phyloP scores from a whole-genome alignment of 2,113 vertebrate species.

The Sylvilagus bachmani region DNA sequence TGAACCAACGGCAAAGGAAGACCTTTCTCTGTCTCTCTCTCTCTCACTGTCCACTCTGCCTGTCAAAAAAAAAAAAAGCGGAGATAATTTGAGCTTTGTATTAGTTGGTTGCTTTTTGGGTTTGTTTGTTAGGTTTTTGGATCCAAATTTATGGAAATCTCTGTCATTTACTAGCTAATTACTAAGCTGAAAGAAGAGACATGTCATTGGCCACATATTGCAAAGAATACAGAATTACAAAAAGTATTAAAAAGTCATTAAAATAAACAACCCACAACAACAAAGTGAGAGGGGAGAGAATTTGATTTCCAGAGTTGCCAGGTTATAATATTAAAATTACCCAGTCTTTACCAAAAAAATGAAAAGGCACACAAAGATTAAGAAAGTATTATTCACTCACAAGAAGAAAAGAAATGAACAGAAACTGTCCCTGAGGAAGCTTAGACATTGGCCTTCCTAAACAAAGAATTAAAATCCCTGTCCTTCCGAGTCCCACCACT shows the following conservation, averaged over 20 bases:
- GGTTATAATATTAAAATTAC: conserved; percentile 4
- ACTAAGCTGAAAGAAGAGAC: neutral
- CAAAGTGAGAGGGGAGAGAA: neutral
- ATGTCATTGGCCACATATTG: neutral
- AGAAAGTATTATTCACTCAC: neutral
- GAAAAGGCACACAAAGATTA: neutral
- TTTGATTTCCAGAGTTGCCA: neutral
- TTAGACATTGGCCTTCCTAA: neutral
- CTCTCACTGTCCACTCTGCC: too few relatives aligned
- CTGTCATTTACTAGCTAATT: neutral
- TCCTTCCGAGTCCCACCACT: neutral
- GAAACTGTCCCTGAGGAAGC: neutral
- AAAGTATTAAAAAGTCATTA: neutral
- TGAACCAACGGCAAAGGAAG: too few relatives aligned
- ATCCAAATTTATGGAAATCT: neutral
- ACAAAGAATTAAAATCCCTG: neutral
- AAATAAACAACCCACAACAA: neutral
- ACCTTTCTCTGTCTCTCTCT: too few relatives aligned
- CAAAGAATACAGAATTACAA: neutral
- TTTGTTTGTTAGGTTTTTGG: neutral
- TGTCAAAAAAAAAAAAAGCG: too few relatives aligned
- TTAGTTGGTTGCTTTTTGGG: neutral
- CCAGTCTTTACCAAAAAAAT: neutral
- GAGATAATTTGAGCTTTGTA: neutral
- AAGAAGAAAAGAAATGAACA: neutral